A percentile compares a stretch with the other conserved stretches of the same genome.
These are phyloP conservation scores for Siphonodentalium dalli DNA, from an alignment of 2,888 invertebrate species.

Conservation along the genomic window DNA sequence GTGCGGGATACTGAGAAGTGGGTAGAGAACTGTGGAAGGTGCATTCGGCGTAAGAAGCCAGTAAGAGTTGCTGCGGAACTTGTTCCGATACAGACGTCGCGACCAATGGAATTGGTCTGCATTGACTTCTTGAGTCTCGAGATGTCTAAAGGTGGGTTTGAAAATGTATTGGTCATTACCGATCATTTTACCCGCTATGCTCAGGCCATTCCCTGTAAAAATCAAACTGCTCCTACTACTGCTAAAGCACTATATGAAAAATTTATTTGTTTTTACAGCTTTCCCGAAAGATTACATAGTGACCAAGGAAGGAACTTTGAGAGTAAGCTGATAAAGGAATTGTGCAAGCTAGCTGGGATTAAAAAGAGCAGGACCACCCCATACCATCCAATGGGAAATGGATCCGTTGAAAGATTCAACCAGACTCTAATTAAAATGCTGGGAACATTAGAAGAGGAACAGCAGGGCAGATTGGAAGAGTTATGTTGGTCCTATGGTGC, in stretches of 20 bases:
- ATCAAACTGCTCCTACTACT: conserved; percentile 1
- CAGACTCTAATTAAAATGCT: not conserved
- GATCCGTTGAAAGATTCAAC: too few species aligned
- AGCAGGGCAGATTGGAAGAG: not conserved
- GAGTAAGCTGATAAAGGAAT: too few species aligned
- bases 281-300: not conserved
- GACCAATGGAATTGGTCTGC: too few species aligned
- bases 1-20: too few species aligned
- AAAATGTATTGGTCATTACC: not conserved
- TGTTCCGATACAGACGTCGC: too few species aligned
- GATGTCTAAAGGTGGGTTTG: not conserved
- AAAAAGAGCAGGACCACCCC: not conserved
- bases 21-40: too few species aligned
- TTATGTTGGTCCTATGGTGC: not conserved
- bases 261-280: not conserved
- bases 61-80: too few species aligned
- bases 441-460: not conserved
- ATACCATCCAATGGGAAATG: conserved; percentile 3
- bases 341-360: not conserved
- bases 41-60: too few species aligned
- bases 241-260: not conserved
- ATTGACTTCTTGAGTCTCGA: too few species aligned
- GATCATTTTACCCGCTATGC: not conserved
- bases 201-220: not conserved
- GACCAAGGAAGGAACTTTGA: not conserved